A percentile compares a stretch with the other conserved stretches of the same genome.
Conservation (phyloP, 2,888 invertebrate genomes). For the Cryptocephalus primarius region DNA sequence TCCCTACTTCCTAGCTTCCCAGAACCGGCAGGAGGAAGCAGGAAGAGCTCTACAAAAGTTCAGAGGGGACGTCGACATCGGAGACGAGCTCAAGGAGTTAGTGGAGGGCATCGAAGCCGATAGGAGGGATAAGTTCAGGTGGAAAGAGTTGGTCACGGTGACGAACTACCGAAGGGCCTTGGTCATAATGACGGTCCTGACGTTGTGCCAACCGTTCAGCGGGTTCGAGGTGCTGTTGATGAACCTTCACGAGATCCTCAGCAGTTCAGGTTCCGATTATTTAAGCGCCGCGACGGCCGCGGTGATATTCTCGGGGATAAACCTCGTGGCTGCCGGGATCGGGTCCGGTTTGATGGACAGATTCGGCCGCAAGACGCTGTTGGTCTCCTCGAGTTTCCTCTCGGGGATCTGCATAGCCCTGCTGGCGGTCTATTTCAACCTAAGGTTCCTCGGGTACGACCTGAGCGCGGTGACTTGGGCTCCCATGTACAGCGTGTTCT, state of each 20-base stretch:
- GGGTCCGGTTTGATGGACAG: constrained; percentile 25
- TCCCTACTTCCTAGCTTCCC: constrained; percentile 30
- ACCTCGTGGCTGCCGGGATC: constrained; percentile 22
- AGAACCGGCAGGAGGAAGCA: constrained; percentile 23
- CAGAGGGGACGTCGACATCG: constrained; percentile 18
- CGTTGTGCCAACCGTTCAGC: constrained; percentile 28
- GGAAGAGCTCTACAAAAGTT: constrained; percentile 21
- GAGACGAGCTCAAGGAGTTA: constrained; percentile 28
- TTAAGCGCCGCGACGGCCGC: constrained; percentile 20
- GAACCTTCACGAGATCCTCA: constrained; percentile 29
- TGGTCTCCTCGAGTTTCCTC: constrained; percentile 22
- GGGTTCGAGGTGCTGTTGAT: constrained; percentile 30
- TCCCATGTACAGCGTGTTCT: constrained; percentile 25
- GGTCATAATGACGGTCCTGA: constrained; percentile 27
- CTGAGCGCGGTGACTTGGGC: constrained; percentile 13
- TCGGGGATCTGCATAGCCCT: constrained; percentile 24
- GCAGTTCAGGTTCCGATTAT: constrained; percentile 23
- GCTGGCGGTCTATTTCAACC: constrained; percentile 25
- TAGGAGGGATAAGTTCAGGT: constrained; percentile 23
- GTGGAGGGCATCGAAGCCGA: constrained; percentile 24
- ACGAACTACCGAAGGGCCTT: constrained; percentile 29
- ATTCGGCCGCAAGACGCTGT: constrained; percentile 25
- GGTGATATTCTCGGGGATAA: constrained; percentile 25
- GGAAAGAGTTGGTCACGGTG: constrained; percentile 24
- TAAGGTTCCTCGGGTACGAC: constrained; percentile 20